phyloP scores from a whole-genome alignment of 2,797 vertebrate genomes.

The Cuniculus paca region DNA sequence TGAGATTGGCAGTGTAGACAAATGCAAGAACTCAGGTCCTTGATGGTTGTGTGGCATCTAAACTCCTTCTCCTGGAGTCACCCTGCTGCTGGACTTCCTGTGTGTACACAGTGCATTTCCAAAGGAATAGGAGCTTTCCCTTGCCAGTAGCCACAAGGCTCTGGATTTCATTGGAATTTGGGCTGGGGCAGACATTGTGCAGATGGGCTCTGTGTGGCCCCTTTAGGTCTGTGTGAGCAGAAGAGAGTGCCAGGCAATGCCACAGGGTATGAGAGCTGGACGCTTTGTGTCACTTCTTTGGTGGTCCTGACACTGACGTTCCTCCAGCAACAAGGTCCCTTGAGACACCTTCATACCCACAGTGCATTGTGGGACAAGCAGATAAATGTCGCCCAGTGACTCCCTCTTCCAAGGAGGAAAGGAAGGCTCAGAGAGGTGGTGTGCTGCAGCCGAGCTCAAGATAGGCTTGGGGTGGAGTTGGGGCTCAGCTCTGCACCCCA shows the following conservation, averaged over 20 bases:
- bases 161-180: not conserved
- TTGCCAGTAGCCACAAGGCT: not conserved
- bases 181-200: not conserved
- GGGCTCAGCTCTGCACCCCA: not conserved
- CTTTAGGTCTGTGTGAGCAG: not conserved
- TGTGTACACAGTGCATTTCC: not conserved
- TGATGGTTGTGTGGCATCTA: not conserved
- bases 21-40: not conserved
- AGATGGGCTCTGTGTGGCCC: not conserved
- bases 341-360: not conserved
- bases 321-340: not conserved
- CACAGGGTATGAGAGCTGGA: not conserved
- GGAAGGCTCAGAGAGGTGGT: not conserved
- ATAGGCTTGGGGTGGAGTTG: not conserved
- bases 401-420: not conserved
- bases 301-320: not conserved
- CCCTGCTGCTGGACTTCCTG: not conserved
- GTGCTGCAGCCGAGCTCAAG: too few relatives aligned
- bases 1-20: not conserved
- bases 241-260: not conserved
- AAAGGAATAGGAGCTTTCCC: not conserved
- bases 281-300: not conserved
- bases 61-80: not conserved
- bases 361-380: not conserved
- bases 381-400: not conserved